Evolutionary conservation across 1,140 invertebrate species (phyloP), one percentile per base, ranked within the genome.

Genomic region (Yoshiicerus persimilis): DNA sequence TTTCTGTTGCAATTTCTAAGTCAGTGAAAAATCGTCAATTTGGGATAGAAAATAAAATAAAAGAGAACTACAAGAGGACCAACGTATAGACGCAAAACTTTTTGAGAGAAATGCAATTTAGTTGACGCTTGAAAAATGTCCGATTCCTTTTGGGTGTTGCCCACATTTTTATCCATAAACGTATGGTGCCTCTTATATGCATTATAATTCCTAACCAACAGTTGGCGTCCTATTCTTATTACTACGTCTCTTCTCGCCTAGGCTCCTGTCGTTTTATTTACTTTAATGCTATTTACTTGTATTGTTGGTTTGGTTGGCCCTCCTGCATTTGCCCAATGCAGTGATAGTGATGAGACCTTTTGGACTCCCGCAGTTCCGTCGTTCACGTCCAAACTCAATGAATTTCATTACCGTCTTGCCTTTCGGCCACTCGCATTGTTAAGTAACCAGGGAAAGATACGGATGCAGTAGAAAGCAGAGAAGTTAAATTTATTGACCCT

Each of bases 21-120:
- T 90, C 89, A 90, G 89, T 90, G 89, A 90, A 89, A 90, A 90
- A 90, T 90, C 87, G 89, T 89, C 89, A 90, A 90, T 90, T 89
- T 88, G 88, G 89, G 88, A 90, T 87, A 84, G 47, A 86, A 88
- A 89, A 89, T 88, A 89, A 88, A 90, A 86, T 87, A 87, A 87
- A 90, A 84, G 87, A 85, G 77, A 80, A 87, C 13, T 62, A 32
- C 36, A 64, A 80, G 38, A 84, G 62, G 41, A 85, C 62, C 23
- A 70, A 6, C 23, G 39, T 84, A 41, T 83, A 87, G 84, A 84
- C 38, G 41, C 39, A 83, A 89, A 89, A 88, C 32, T 89, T 89
- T 86, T 89, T 64, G 56, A 87, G 84, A 84, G 85, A 80, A 89
- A 88, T 89, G 64, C 83, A 89, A 88, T 87, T 88, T 87, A 62